Conservation (phyloP, 53 echinoderm and acorn worm species). For the Paelopatides confundens region DNA sequence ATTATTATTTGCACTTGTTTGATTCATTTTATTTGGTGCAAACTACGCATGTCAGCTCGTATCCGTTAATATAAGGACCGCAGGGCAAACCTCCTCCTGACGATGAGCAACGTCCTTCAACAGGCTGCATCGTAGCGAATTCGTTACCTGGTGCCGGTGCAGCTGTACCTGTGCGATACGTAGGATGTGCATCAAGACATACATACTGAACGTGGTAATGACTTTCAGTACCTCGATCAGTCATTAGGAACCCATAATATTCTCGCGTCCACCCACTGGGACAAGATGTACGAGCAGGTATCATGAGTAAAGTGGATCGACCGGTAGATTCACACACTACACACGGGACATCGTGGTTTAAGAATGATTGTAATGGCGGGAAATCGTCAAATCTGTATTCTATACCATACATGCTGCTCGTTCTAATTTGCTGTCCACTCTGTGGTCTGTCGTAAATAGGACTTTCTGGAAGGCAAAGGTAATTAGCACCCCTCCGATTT, state of each 20-base stretch:
- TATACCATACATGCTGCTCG: neutral
- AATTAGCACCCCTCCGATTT: neutral
- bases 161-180: neutral
- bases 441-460: neutral
- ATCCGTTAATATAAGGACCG: neutral
- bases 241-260: constrained; percentile 46
- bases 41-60: neutral
- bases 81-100: neutral
- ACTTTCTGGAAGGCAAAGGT: neutral
- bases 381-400: constrained; percentile 17
- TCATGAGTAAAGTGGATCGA: constrained; percentile 7
- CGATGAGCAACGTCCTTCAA: neutral
- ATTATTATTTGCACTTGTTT: too few relatives aligned
- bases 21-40: neutral
- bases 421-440: neutral
- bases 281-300: constrained; percentile 7
- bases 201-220: too few relatives aligned
- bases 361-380: neutral
- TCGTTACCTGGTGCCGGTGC: neutral
- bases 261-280: constrained; percentile 22
- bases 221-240: too few relatives aligned
- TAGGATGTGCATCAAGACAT: neutral
- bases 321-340: neutral
- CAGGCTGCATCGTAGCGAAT: neutral
- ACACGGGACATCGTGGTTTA: constrained; percentile 31